phyloP scores from a whole-genome alignment of 2,113 vertebrate species.

The Ochotona curzoniae region DNA sequence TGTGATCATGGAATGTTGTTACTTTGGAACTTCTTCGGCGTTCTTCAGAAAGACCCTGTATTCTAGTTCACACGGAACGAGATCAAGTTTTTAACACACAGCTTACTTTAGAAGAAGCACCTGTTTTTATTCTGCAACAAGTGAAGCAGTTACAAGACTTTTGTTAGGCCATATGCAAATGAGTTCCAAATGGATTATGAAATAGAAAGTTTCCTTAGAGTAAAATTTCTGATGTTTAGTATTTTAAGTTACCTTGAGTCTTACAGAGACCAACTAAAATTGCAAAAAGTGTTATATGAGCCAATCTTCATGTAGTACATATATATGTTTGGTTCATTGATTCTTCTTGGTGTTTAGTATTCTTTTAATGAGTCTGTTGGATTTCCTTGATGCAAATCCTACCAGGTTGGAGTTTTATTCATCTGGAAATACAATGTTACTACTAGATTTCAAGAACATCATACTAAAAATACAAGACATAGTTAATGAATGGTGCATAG shows the following conservation, averaged over 20 bases:
- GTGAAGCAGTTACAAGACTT: neutral
- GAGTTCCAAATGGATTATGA: neutral
- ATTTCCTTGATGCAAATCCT: neutral
- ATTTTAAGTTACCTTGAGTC: slow-evolving; percentile 52
- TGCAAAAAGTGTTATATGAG: neutral
- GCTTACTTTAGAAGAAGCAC: neutral
- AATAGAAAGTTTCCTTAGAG: neutral
- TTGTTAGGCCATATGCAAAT: neutral
- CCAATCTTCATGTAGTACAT: neutral
- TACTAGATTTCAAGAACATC: slow-evolving; percentile 40
- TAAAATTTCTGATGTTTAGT: slow-evolving; percentile 54
- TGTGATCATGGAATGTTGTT: neutral
- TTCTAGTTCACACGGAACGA: neutral
- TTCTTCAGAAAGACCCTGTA: neutral
- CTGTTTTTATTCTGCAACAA: neutral
- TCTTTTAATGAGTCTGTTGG: neutral
- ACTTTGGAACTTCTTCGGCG: neutral
- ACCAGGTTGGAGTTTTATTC: neutral
- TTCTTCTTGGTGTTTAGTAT: neutral
- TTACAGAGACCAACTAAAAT: slow-evolving; percentile 36
- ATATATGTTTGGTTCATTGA: neutral
- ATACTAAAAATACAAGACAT: slow-evolving; percentile 9
- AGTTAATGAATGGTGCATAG: slow-evolving; percentile 43
- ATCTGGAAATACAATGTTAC: slow-evolving; percentile 34
- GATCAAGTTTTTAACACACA: neutral